Conservation (phyloP, 2,888 invertebrate species). For the Prosopocoilus inquinatus region DNA sequence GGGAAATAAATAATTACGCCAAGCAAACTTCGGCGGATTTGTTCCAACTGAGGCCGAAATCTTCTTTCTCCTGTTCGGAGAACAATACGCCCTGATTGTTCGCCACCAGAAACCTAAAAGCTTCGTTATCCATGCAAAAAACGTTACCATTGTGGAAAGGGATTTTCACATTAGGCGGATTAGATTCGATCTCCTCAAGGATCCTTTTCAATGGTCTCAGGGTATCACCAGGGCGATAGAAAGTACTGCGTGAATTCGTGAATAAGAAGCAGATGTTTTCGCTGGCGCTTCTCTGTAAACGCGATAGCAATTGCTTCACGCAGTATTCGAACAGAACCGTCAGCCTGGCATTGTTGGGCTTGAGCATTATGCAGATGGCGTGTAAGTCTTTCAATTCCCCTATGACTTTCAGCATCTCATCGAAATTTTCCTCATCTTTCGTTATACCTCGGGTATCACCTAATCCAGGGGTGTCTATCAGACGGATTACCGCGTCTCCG, state of each 20-base stretch:
- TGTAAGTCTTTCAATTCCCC: constrained; percentile 18
- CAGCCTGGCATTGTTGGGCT: constrained; percentile 22
- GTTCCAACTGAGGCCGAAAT: constrained; percentile 17
- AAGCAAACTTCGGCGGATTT: constrained; percentile 12
- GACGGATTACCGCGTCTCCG: not conserved
- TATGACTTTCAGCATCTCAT: constrained; percentile 29
- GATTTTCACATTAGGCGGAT: constrained; percentile 15
- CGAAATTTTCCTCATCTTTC: constrained; percentile 37
- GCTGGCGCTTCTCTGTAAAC: constrained; percentile 22
- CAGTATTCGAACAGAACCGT: constrained; percentile 24
- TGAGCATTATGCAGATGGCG: constrained; percentile 24
- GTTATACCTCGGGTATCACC: constrained; percentile 35
- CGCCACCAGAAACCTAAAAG: constrained; percentile 18
- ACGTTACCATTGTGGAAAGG: constrained; percentile 14
- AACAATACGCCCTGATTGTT: constrained; percentile 8
- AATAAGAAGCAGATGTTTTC: constrained; percentile 23
- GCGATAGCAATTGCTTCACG: constrained; percentile 22
- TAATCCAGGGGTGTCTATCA: constrained; percentile 24
- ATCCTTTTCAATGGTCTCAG: constrained; percentile 11
- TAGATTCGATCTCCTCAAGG: constrained; percentile 11
- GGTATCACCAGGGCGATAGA: constrained; percentile 25
- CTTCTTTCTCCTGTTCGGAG: constrained; percentile 2
- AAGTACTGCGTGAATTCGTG: constrained; percentile 23
- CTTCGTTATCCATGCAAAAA: constrained; percentile 24
- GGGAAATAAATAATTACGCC: constrained; percentile 5